phyloP scores from a whole-genome alignment of 2,888 invertebrate species.

The Nephrotoma appendiculata region DNA sequence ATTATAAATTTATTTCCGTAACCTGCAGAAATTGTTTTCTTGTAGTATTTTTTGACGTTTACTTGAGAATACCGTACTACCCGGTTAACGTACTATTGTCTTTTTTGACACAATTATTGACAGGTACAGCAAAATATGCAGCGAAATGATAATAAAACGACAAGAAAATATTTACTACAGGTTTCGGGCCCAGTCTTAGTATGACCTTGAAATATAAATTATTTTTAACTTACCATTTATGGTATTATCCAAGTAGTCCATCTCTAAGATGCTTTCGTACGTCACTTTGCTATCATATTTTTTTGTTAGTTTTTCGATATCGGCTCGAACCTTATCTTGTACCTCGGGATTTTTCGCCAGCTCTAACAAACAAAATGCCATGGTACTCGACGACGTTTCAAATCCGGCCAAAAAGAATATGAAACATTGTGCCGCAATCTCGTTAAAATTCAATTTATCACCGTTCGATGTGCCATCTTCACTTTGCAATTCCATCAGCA shows the following conservation, averaged over 20 bases:
- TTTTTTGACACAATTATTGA: too few species aligned
- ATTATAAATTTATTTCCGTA: background rate
- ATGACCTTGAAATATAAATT: too few species aligned
- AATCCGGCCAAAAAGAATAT: background rate
- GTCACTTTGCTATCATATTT: conserved; percentile 21
- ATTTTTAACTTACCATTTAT: background rate
- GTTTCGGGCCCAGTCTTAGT: too few species aligned
- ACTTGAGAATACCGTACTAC: too few species aligned
- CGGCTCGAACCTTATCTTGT: background rate
- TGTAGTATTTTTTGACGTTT: too few species aligned
- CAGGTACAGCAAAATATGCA: too few species aligned
- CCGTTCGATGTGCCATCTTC: conserved; percentile 19
- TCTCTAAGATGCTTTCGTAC: conserved; percentile 27
- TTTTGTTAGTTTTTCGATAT: background rate
- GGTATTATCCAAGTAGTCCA: conserved; percentile 21
- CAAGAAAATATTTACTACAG: too few species aligned
- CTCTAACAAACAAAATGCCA: background rate
- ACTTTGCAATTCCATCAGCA: background rate
- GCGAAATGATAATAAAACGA: too few species aligned
- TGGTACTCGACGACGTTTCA: background rate
- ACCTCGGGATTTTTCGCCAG: background rate
- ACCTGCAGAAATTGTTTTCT: too few species aligned
- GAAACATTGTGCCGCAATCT: background rate
- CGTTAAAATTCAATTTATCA: background rate
- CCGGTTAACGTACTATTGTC: too few species aligned